phyloP scores from a whole-genome alignment of 2,113 vertebrate genomes.

The Caracal caracal region DNA sequence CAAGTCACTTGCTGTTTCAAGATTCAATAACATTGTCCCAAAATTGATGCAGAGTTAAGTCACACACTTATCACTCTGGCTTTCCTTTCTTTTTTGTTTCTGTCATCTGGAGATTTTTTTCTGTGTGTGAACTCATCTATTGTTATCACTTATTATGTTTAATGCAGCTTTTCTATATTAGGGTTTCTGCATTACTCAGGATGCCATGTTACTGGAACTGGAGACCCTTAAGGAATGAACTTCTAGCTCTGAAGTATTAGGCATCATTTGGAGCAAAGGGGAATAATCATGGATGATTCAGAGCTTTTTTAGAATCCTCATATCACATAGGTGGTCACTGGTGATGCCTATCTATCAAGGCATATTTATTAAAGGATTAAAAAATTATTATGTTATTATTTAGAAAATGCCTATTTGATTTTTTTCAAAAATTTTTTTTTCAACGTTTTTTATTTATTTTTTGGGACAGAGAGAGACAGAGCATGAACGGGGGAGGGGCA shows the following conservation, averaged over 20 bases:
- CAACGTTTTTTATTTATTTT: too few relatives aligned
- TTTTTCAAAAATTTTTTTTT: too few relatives aligned
- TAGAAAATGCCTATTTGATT: conserved; percentile 13
- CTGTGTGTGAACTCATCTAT: neutral
- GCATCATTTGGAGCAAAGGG: neutral
- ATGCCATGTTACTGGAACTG: neutral
- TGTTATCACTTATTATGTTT: neutral
- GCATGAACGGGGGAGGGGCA: too few relatives aligned
- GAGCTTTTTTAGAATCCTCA: neutral
- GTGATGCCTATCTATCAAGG: neutral
- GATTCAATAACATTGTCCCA: neutral
- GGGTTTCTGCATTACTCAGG: neutral
- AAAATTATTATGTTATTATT: neutral
- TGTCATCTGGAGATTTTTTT: conserved; percentile 14
- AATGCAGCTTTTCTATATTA: neutral
- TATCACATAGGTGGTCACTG: neutral
- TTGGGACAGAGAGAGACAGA: too few relatives aligned
- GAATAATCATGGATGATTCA: neutral
- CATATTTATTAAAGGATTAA: neutral
- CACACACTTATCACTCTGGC: neutral
- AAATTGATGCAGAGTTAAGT: neutral
- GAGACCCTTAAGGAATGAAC: neutral
- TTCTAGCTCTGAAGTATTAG: conserved; percentile 30
- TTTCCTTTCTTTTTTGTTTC: conserved; percentile 24
- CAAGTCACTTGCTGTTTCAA: neutral